Evolutionary conservation across 2,113 vertebrate species (phyloP), one percentile per base, ranked within the genome.

Genomic region (Sapajus apella): DNA sequence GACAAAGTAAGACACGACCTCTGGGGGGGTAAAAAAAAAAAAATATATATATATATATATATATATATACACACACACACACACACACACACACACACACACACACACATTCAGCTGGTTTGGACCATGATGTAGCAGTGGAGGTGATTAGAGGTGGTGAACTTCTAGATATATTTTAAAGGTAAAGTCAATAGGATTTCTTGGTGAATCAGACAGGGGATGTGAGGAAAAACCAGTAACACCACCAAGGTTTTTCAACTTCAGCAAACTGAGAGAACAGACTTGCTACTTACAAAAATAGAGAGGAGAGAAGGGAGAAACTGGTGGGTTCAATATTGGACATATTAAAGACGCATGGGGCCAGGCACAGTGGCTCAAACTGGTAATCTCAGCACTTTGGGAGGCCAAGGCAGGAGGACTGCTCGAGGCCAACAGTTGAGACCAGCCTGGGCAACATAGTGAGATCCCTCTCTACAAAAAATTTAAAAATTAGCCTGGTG

Each of bases 231-330:
- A 95, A 91, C 79, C 87, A 90, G 17, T 61, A 87, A 87, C 23
- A 61, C 91, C 68, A 87, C 56, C 40, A 45, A 58, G 37, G 87
- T 91, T 93, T 93, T 84, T 91, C 76, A 88, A 61, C 70, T 88
- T 91, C 70, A 93, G 76, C 43, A 91, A 91, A 85, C 30, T 45
- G 58, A 68, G 56, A 96, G 37, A 96, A 86, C 20, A 92, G 20
- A 93, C 79, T 1, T 96, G 61, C 35, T 88, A 70, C 68, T 97
- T 91, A 95, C 30, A 88, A 85, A 91, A 94, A 94, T 40, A 27
- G 72, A 16, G 50, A 68, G 37, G 21, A 73, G 32, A 86, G 40
- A 32, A 50, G 25, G 9, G 2, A 23, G 13, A 72, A 84, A 80
- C 55, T 90, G 47, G 25, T 23, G 66, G 79, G n/a, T 92, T 91